Evolutionary conservation across 2,888 invertebrate species (phyloP).

Genomic region (Caenorhabditis panamensis): DNA sequence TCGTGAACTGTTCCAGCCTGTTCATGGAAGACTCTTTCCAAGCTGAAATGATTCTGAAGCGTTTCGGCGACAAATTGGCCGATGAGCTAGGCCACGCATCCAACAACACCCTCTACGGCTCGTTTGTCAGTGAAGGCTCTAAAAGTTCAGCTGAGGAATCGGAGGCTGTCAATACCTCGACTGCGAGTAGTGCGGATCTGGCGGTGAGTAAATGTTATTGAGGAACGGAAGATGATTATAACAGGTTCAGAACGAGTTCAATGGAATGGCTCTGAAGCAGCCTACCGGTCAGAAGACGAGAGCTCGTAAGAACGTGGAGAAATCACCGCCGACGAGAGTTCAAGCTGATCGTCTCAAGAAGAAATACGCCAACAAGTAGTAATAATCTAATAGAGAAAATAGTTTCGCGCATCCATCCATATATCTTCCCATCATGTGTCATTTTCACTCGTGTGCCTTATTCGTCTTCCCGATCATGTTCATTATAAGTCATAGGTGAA

Average conservation of each 20-base stretch:
- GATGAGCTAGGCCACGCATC: slow-evolving; percentile 13
- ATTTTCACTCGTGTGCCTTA: not conserved
- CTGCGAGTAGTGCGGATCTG: not conserved
- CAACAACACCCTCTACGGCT: slow-evolving; percentile 25
- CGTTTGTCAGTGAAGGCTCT: slow-evolving; percentile 8
- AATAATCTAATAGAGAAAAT: not conserved
- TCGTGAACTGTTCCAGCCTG: slow-evolving; percentile 21
- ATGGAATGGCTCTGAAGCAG: not conserved
- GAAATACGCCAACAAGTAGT: too few relatives aligned
- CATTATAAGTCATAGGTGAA: not conserved
- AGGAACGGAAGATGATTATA: not conserved
- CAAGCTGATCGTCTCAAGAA: too few relatives aligned
- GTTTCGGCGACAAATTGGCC: slow-evolving; percentile 22
- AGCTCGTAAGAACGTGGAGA: too few relatives aligned
- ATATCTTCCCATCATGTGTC: not conserved
- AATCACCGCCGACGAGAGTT: too few relatives aligned
- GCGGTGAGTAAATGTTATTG: not conserved
- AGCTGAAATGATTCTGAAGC: slow-evolving; percentile 19
- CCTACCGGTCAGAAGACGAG: not conserved
- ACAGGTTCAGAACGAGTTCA: not conserved
- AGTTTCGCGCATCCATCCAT: not conserved
- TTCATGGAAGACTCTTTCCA: slow-evolving; percentile 28
- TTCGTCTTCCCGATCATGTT: not conserved
- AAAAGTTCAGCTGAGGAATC: too few relatives aligned
- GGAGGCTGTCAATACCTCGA: too few relatives aligned